These are phyloP conservation scores for Himalopsyche anomala DNA, from an alignment of 2,888 invertebrate genomes.

Conservation along the genomic window DNA sequence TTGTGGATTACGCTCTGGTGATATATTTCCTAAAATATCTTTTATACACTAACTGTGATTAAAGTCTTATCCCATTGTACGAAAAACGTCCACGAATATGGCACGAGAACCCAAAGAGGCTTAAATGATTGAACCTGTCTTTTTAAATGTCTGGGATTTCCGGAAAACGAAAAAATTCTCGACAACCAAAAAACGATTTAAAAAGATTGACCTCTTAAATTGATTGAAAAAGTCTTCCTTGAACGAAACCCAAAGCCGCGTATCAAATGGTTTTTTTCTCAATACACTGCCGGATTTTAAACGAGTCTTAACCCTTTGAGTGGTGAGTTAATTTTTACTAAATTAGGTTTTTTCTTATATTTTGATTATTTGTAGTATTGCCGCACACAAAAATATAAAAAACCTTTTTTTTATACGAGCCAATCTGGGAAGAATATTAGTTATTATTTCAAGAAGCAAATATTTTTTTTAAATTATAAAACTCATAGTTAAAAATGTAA, in stretches of 20 bases:
- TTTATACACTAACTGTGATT: neutral
- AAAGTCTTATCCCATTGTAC: conserved; percentile 10
- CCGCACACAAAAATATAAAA: too few species aligned
- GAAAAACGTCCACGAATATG: neutral
- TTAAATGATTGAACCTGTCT: conserved; percentile 34
- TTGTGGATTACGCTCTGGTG: too few species aligned
- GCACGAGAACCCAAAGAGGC: neutral
- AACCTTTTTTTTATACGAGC: too few species aligned
- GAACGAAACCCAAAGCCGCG: conserved; percentile 20
- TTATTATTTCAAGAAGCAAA: too few species aligned
- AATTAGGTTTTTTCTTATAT: too few species aligned
- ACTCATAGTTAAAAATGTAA: too few species aligned
- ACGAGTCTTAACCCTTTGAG: neutral
- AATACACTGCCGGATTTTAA: conserved; percentile 4
- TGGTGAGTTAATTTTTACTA: too few species aligned
- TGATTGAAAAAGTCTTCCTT: conserved; percentile 28
- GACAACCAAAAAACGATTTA: conserved; percentile 30
- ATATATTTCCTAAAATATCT: neutral
- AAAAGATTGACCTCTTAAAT: conserved; percentile 30
- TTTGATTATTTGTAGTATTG: too few species aligned
- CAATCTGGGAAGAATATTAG: too few species aligned
- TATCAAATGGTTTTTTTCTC: neutral
- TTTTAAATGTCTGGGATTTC: conserved; percentile 23
- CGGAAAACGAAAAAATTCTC: conserved; percentile 10
- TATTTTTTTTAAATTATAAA: too few species aligned